Evolutionary conservation across 2,113 vertebrate species (phyloP).

Genomic region (Neolamprologus tretocephalus): DNA sequence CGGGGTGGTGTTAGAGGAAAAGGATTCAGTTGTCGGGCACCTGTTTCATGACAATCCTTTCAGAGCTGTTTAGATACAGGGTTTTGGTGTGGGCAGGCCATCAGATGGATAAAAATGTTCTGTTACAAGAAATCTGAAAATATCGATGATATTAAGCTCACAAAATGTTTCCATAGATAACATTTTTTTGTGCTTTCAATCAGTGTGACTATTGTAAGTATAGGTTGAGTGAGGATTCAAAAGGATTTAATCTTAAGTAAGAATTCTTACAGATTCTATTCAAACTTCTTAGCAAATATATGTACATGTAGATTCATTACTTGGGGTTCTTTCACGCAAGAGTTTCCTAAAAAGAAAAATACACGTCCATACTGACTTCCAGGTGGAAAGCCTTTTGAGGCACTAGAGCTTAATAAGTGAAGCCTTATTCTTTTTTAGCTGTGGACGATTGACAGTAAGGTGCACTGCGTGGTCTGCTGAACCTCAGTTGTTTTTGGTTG

Average conservation of each 20-base stretch:
- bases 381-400: not conserved
- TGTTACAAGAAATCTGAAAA: not conserved
- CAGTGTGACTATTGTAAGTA: not conserved
- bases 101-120: not conserved
- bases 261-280: not conserved
- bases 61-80: not conserved
- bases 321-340: not conserved
- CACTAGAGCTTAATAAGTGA: not conserved
- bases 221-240: not conserved
- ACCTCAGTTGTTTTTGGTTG: constrained; percentile 23
- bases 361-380: not conserved
- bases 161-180: not conserved
- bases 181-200: not conserved
- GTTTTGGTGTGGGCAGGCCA: not conserved
- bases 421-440: constrained; percentile 12
- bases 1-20: not conserved
- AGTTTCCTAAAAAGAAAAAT: not conserved
- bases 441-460: constrained; percentile 4
- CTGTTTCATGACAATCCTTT: not conserved
- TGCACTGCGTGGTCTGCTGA: constrained; percentile 15
- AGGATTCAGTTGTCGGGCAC: not conserved
- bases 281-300: not conserved
- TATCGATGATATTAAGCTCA: not conserved
- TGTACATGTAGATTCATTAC: not conserved
- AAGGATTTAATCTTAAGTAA: not conserved